Percentiles rank a stretch among this genome's conserved stretches.
Conservation (phyloP, 1,140 invertebrate genomes). For the Manduca sexta region DNA sequence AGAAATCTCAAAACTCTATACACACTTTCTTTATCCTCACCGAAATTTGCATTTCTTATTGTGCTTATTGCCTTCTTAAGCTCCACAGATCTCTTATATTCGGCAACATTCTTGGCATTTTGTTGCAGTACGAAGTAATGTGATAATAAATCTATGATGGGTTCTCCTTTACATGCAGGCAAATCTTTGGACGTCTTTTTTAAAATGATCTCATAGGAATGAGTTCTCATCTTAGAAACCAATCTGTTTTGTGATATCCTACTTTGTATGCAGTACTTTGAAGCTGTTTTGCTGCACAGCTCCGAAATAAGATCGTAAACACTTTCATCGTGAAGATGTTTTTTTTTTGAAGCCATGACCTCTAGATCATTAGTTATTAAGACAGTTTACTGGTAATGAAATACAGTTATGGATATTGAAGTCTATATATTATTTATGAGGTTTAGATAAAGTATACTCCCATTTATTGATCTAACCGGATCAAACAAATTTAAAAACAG, state of each 20-base stretch:
- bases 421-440: too few relatives aligned
- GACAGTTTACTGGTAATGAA: too few relatives aligned
- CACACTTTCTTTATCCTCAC: slow-evolving; percentile 35
- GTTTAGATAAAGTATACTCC: too few relatives aligned
- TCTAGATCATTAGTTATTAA: too few relatives aligned
- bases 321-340: slow-evolving; percentile 24
- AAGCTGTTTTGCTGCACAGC: slow-evolving; percentile 46
- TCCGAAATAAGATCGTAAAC: slow-evolving; percentile 54
- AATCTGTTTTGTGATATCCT: slow-evolving; percentile 40
- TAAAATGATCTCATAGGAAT: slow-evolving; percentile 56
- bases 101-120: slow-evolving; percentile 45
- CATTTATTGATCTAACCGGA: too few relatives aligned
- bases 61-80: slow-evolving; percentile 41
- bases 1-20: slow-evolving; percentile 39
- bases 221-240: slow-evolving; percentile 46
- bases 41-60: slow-evolving; percentile 32
- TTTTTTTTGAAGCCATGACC: not conserved
- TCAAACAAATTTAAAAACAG: too few relatives aligned
- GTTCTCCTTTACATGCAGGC: slow-evolving; percentile 25
- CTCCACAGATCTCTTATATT: slow-evolving; percentile 45
- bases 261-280: slow-evolving; percentile 37
- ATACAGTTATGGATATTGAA: too few relatives aligned
- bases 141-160: slow-evolving; percentile 46
- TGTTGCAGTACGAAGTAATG: slow-evolving; percentile 44
- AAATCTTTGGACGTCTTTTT: slow-evolving; percentile 35